phyloP scores from a whole-genome alignment of 2,113 vertebrate genomes.

The Zapus hudsonius region DNA sequence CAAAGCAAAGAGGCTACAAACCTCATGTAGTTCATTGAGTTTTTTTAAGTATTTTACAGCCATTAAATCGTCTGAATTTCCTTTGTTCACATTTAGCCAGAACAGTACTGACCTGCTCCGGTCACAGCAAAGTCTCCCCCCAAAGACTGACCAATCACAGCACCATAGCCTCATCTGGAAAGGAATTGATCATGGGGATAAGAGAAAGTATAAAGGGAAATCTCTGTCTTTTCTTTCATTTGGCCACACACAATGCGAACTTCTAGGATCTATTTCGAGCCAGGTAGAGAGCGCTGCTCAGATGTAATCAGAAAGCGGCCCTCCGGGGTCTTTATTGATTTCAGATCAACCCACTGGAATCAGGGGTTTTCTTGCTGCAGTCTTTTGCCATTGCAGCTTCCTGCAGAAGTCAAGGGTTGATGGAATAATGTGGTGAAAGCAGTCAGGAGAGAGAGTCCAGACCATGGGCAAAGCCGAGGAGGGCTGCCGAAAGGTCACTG shows the following conservation, averaged over 20 bases:
- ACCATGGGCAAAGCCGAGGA: constrained; percentile 41
- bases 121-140: neutral
- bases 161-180: neutral
- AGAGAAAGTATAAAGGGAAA: neutral
- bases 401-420: constrained; percentile 44
- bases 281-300: neutral
- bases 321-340: constrained; percentile 50
- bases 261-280: constrained; percentile 29
- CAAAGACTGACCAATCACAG: neutral
- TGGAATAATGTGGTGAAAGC: constrained; percentile 58
- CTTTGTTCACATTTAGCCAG: constrained; percentile 48
- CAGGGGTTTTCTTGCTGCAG: neutral
- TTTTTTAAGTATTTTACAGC: neutral
- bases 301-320: constrained; percentile 32
- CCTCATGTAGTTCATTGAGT: neutral
- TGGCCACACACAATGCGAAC: neutral
- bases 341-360: constrained; percentile 42
- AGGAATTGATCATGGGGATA: neutral
- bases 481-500: neutral
- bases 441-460: constrained; percentile 27
- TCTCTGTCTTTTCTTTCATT: neutral
- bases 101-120: constrained; percentile 19
- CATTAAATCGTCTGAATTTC: constrained; percentile 19
- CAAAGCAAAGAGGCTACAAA: neutral
- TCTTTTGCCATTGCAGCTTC: constrained; percentile 50